phyloP scores from a whole-genome alignment of 2,888 invertebrate species.

The Panorpa germanica region DNA sequence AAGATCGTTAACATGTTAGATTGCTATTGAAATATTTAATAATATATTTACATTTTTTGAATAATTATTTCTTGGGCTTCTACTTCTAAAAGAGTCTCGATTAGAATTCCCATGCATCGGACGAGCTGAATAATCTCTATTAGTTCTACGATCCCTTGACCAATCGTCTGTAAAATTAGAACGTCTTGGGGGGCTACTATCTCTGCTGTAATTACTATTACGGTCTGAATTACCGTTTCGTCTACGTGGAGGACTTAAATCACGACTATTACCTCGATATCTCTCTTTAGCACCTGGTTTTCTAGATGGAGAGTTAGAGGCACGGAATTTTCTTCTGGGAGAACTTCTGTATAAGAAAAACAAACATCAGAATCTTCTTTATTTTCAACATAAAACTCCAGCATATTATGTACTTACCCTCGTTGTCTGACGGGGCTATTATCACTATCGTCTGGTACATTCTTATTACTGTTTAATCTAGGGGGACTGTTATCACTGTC shows the following conservation, averaged over 20 bases:
- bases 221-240: conserved; percentile 5
- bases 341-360: too few relatives aligned
- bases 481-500: conserved; percentile 9
- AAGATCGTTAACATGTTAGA: too few relatives aligned
- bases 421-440: conserved; percentile 8
- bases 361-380: too few relatives aligned
- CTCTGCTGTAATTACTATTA: conserved; percentile 2
- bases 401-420: conserved; percentile 5
- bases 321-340: too few relatives aligned
- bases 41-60: too few relatives aligned
- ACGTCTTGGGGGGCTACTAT: too few relatives aligned
- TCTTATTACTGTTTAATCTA: conserved; percentile 12
- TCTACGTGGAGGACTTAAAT: conserved; percentile 10
- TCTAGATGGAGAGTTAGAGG: too few relatives aligned
- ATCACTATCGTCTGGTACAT: conserved; percentile 11
- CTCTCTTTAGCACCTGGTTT: too few relatives aligned
- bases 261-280: conserved; percentile 7
- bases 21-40: too few relatives aligned
- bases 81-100: conserved; percentile 6
- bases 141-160: conserved; percentile 11
- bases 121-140: conserved; percentile 8
- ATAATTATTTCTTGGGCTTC: too few relatives aligned
- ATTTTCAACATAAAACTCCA: not conserved
- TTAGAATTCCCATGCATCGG: conserved; percentile 11
- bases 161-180: conserved; percentile 15